Evolutionary conservation across 2,113 vertebrate genomes (phyloP).

Genomic region (Spermophilus dauricus): DNA sequence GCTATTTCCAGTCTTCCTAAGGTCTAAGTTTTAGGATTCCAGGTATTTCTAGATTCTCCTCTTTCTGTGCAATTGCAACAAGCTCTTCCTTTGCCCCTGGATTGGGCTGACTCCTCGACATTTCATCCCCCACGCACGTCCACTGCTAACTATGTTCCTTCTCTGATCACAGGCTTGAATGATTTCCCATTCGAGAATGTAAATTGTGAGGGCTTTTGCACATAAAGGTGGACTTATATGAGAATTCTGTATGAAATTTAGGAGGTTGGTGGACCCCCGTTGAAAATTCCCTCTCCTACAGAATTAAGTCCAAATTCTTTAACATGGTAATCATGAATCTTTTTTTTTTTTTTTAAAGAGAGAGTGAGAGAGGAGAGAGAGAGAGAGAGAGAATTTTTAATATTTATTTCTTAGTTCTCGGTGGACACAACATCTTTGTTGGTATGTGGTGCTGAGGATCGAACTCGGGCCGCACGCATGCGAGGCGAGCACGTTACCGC

Average conservation of each 20-base stretch:
- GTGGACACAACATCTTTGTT: too few relatives aligned
- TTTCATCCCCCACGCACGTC: background rate
- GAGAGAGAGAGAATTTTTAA: too few relatives aligned
- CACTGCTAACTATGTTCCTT: background rate
- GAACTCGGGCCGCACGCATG: too few relatives aligned
- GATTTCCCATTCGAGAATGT: conserved; percentile 20
- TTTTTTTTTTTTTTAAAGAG: too few relatives aligned
- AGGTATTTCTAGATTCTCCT: background rate
- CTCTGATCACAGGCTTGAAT: background rate
- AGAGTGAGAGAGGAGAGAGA: too few relatives aligned
- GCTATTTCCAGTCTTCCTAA: background rate
- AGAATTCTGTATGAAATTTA: background rate
- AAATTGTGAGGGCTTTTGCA: conserved; percentile 13
- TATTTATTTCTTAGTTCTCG: too few relatives aligned
- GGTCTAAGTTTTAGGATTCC: conserved; percentile 23
- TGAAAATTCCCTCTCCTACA: background rate
- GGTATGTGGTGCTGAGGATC: too few relatives aligned
- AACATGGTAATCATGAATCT: background rate
- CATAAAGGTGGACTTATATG: background rate
- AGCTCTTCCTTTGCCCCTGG: background rate
- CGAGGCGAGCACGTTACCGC: too few relatives aligned
- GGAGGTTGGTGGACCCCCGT: background rate
- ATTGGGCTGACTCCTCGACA: background rate
- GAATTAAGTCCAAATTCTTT: conserved; percentile 29
- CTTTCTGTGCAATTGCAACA: background rate